Evolutionary conservation across 2,888 invertebrate genomes (phyloP), one percentile per base, ranked within the genome.

Genomic region (Philopedon plagiatum): DNA sequence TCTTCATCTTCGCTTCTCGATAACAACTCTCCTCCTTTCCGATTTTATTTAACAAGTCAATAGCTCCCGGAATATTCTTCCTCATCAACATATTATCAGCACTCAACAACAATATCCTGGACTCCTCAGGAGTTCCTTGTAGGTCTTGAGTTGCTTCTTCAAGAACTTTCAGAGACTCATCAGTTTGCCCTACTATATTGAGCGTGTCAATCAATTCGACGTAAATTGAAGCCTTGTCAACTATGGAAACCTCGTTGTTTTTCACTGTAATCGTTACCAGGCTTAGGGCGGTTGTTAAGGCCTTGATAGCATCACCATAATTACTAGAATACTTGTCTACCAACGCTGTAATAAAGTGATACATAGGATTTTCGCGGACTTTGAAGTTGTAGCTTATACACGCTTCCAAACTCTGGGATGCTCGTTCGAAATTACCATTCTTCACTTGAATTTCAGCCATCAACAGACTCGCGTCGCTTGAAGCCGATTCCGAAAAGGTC

Each of bases 301-400:
- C 93, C 70, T 92, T 90, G 49, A 95, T 88, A 0, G 94, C 91
- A 62, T 93, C 93, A 37, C 91, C 89, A 3, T 90, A 85, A 78
- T 94, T 90, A 11, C 32, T 44, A 63, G 90, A 89, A 78, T 91
- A 90, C 82, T 94, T 96, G 76, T 94, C 90, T 57, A 98, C 92
- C 23, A 94, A 88, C 0, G 97, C 97, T 76, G 91, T 90, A 0
- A 97, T 90, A 74, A 97, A 89, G 86, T 97, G 95, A 82, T 96
- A 99, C 83, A 96, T 87, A 0, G 97, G 95, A 85, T 94, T 93
- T 72, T 98, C 97, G 76, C 97, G 88, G 0, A 98, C 93, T 85
- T 94, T 93, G 82, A 99, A 98, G 85, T 98, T 95, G 81, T 94
- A 94, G 81, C 97, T 97, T 11, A 98, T 87, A 67, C 95, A 96